Evolutionary conservation across 2,888 invertebrate genomes (phyloP).

Genomic region (Brenthis daphne): DNA sequence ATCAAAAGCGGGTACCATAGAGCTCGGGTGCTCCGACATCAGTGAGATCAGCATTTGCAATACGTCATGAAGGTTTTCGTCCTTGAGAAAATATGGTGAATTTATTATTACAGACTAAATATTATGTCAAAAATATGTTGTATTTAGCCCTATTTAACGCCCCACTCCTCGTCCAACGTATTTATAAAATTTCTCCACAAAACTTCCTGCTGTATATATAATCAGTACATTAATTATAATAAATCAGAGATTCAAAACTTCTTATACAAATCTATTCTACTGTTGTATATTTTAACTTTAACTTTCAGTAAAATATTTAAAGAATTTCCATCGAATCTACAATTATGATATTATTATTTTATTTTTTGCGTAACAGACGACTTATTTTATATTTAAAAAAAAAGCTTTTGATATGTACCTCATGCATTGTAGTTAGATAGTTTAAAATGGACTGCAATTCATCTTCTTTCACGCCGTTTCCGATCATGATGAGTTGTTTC

Average conservation of each 20-base stretch:
- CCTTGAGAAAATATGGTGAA: slow-evolving; percentile 77
- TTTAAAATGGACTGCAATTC: slow-evolving; percentile 99
- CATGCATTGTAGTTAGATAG: slow-evolving; percentile 98
- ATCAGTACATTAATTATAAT: no score
- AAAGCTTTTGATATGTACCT: slow-evolving; percentile 83
- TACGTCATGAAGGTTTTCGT: slow-evolving; percentile 99
- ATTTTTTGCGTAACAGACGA: background rate
- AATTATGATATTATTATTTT: background rate
- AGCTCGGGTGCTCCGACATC: slow-evolving; percentile 99
- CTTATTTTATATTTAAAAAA: background rate
- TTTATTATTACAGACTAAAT: background rate
- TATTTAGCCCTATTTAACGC: no score
- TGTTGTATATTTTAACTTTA: no score
- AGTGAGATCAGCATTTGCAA: slow-evolving; percentile 97
- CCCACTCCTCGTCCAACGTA: no score
- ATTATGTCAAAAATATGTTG: no score
- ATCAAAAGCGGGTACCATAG: slow-evolving; percentile 99
- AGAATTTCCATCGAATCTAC: background rate
- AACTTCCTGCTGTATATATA: no score
- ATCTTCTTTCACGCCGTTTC: slow-evolving; percentile 98
- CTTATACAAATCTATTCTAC: no score
- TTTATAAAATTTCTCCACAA: no score
- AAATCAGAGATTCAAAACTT: no score
- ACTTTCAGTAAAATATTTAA: no score
- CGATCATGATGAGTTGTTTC: slow-evolving; percentile 97